Percentiles rank a stretch among this genome's conserved stretches.
These are phyloP conservation scores for Pecten maximus DNA, from an alignment of 2,888 invertebrate genomes.

Conservation along the genomic window DNA sequence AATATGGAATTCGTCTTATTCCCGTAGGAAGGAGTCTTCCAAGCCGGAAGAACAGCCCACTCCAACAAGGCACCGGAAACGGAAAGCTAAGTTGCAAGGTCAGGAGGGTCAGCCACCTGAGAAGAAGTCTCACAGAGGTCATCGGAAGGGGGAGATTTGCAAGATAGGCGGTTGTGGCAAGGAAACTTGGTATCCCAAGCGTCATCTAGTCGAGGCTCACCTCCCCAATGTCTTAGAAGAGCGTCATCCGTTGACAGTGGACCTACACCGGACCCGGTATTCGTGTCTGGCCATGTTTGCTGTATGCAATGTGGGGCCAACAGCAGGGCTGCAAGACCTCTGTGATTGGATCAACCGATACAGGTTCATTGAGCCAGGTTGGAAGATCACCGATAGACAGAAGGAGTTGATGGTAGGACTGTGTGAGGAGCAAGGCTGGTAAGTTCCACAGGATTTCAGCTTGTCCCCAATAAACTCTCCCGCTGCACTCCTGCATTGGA, in stretches of 20 bases:
- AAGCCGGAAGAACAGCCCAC: not conserved
- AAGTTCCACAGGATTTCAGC: not conserved
- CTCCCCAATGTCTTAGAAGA: not conserved
- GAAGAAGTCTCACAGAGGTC: too few relatives aligned
- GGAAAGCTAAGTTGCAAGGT: not conserved
- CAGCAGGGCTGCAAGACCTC: not conserved
- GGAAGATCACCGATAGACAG: not conserved
- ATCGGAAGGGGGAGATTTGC: not conserved
- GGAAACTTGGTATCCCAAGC: not conserved
- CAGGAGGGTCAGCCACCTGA: not conserved
- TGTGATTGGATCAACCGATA: not conserved
- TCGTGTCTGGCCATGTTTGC: not conserved
- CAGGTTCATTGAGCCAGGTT: not conserved
- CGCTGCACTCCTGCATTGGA: conserved; percentile 37
- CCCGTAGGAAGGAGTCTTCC: too few relatives aligned
- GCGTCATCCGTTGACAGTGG: not conserved
- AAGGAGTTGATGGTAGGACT: not conserved
- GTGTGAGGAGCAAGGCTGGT: not conserved
- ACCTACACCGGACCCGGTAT: not conserved
- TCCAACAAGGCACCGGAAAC: not conserved
- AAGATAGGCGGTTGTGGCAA: not conserved
- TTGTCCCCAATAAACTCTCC: not conserved
- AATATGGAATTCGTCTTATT: not conserved
- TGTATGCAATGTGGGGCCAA: not conserved
- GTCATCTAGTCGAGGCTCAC: not conserved